Conservation (phyloP, 2,888 invertebrate genomes). For the Pterostichus madidus region DNA sequence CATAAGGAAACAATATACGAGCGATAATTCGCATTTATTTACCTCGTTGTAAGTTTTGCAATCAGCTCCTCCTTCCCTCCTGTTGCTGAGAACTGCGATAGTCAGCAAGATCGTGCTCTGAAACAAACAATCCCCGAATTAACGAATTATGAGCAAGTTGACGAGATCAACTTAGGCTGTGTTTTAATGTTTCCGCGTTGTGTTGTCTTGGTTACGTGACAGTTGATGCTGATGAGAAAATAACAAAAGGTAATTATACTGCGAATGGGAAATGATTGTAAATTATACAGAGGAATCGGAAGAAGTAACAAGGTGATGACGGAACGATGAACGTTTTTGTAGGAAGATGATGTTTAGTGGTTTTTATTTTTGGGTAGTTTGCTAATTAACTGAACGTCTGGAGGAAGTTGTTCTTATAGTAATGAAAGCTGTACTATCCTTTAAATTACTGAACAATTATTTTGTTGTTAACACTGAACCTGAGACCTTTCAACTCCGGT, state of each 20-base stretch:
- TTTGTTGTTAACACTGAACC: too few species aligned
- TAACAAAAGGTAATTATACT: constrained; percentile 33
- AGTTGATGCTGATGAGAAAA: constrained; percentile 40
- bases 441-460: too few species aligned
- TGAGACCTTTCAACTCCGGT: too few species aligned
- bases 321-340: not conserved
- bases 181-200: constrained; percentile 31
- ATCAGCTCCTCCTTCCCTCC: constrained; percentile 51
- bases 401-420: not conserved
- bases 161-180: constrained; percentile 5
- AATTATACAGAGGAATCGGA: not conserved
- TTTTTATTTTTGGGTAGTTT: constrained; percentile 10
- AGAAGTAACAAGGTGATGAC: constrained; percentile 5
- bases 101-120: constrained; percentile 63
- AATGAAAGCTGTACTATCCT: too few species aligned
- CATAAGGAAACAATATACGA: constrained; percentile 58
- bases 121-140: constrained; percentile 55
- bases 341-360: not conserved
- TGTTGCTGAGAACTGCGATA: constrained; percentile 43
- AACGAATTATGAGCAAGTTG: constrained; percentile 19
- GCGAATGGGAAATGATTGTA: constrained; percentile 1
- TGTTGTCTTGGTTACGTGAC: constrained; percentile 38
- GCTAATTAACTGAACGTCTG: not conserved
- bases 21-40: constrained; percentile 58
- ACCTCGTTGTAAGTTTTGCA: constrained; percentile 65